Evolutionary conservation across 2,797 vertebrate species (phyloP), one percentile per base, ranked within the genome.

Genomic region (Pteronotus mesoamericanus): DNA sequence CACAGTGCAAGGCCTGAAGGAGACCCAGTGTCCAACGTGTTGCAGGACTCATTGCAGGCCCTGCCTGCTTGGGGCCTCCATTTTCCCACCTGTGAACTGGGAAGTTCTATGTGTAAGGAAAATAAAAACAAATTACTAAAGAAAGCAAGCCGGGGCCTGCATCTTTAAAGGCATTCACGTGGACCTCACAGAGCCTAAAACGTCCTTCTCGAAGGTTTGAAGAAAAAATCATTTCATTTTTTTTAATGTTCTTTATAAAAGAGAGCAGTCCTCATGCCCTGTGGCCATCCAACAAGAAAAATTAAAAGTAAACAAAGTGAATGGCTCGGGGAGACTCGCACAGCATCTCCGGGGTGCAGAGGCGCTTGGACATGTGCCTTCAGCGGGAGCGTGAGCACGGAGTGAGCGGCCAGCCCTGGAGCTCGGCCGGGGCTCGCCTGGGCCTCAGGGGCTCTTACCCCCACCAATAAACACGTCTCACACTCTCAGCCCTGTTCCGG

Each of bases 231-330:
- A n/a, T n/a, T n/a, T n/a, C n/a, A 93, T 2, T 11, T 34, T 69
- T 89, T 82, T 78, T 44, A 44, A 75, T 3, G 74, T 85, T 46
- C 48, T 86, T 94, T 69, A 18, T 78, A 71, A 86, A 39, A 77
- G 42, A 96, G 18, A 79, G 57, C 29, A 53, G 61, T 55, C 21
- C 16, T 92, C 74, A 16, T 69, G 59, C 37, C 78, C 68, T 69
- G 6, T 8, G 3, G 37, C 34, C 75, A 79, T 29, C 78, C 77
- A 91, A 64, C 16, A 66, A 94, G 89, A 79, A 97, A 94, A 86
- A 77, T 89, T 95, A 69, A 89, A 96, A 96, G 95, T 74, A 88
- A 94, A 85, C 44, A 53, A 89, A 74, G 85, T 0, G 18, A 96
- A 86, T 34, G 32, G 72, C 68, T 44, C 88, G 34, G 15, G 61